Base-by-base conservation (phyloP, 2,888 invertebrate species). In the Ormyrus pomaceus region DNA sequence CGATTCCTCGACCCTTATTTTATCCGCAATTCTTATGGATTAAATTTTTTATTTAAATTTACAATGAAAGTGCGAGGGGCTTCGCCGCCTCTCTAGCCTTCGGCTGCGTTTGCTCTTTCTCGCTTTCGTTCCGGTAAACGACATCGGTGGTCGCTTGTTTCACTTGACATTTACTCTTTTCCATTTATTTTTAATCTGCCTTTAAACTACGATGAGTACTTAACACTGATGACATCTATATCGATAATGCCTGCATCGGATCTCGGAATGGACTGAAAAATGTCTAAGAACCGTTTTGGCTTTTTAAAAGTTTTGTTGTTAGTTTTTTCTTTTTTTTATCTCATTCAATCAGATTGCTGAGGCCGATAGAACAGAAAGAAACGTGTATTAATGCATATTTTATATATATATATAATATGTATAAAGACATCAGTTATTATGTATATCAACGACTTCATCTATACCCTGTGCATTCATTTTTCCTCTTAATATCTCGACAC, bases 371-470 rank as follows among this genome's bases (percentile, higher is more conserved):
- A 88, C 87, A 85, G 87, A 90, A 87, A 89, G 86, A 89, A 89
- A 85, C 82, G 75, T 79, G 71, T 79, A 72, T 72, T 79, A 68
- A 79, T 81, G 72, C 65, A 83, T 85, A 85, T 82, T 82, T 70
- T 51, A 68, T 45, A 34, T 58, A 86, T 58, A 86, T 86, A 87
- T 88, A 86, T 85, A 85, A 83, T 87, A 85, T 86, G 86, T 86
- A 88, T 88, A 89, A 88, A 89, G 89, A 89, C 89, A 89, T 89
- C 88, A 88, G 88, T 88, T 87, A 89, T 88, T 83, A 83, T 81
- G 76, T 89, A 89, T 89, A 89, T 89, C 87, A 90, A 90, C 89
- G 89, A 90, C 88, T 89, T 90, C 90, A 87, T 90, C 89, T 90
- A 90, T 90, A 90, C 90, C 90, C 90, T 90, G 90, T 90, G 90